phyloP scores from a whole-genome alignment of 2,797 vertebrate species.

The Hozukius guyotensis region DNA sequence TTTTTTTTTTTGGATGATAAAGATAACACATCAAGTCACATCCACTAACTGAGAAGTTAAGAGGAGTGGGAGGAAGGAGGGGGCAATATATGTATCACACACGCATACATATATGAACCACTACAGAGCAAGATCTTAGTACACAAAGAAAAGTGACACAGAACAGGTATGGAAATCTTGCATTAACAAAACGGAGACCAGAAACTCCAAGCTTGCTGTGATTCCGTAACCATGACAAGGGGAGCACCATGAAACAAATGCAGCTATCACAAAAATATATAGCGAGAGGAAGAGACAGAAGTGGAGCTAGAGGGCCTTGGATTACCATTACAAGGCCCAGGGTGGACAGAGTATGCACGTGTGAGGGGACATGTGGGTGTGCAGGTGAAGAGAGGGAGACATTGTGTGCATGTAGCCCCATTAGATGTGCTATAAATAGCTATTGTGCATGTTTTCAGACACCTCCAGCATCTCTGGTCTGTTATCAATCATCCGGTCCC shows the following conservation, averaged over 20 bases:
- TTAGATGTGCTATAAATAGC: slow-evolving; percentile 42
- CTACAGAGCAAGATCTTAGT: slow-evolving; percentile 83
- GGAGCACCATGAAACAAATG: slow-evolving; percentile 86
- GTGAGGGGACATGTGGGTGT: slow-evolving; percentile 76
- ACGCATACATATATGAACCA: slow-evolving; percentile 84
- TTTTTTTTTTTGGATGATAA: slow-evolving; percentile 23
- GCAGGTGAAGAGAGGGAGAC: slow-evolving; percentile 64
- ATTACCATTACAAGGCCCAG: slow-evolving; percentile 89
- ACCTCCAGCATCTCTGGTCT: slow-evolving; percentile 32
- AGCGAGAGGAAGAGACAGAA: slow-evolving; percentile 70
- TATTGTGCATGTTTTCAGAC: slow-evolving; percentile 57
- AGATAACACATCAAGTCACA: slow-evolving; percentile 71
- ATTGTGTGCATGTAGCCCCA: slow-evolving; percentile 64
- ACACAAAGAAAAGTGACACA: slow-evolving; percentile 90
- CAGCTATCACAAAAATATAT: slow-evolving; percentile 75
- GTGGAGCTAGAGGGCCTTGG: slow-evolving; percentile 80
- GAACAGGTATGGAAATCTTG: slow-evolving; percentile 83
- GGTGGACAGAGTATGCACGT: slow-evolving; percentile 81
- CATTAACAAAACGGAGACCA: slow-evolving; percentile 83
- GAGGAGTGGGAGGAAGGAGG: slow-evolving; percentile 65
- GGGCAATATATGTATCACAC: slow-evolving; percentile 82
- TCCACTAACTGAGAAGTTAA: slow-evolving; percentile 71
- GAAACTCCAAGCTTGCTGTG: slow-evolving; percentile 94
- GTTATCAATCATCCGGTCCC: slow-evolving; percentile 21
- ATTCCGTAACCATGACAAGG: slow-evolving; percentile 93